These are phyloP conservation scores for Bufotes viridis DNA, from an alignment of 2,797 vertebrate species.

Conservation along the genomic window DNA sequence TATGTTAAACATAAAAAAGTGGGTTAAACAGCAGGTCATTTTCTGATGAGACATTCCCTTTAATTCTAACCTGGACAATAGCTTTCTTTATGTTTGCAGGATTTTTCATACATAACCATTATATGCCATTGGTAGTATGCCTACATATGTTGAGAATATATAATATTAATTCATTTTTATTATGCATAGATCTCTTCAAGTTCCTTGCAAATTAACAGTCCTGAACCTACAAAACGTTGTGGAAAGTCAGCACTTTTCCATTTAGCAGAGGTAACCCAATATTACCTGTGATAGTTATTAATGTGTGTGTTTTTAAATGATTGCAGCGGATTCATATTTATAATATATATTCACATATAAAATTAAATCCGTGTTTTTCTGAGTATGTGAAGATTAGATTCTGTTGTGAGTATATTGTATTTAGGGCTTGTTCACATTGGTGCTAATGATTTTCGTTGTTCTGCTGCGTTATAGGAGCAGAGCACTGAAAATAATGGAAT, in stretches of 20 bases:
- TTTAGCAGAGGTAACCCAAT: conserved; percentile 87
- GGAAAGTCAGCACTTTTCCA: conserved; percentile 93
- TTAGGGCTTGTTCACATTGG: too few species aligned
- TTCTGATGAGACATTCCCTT: too few species aligned
- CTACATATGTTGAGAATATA: background rate
- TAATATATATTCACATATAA: too few species aligned
- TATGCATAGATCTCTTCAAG: conserved; percentile 81
- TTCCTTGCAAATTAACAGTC: conserved; percentile 77
- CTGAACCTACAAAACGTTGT: conserved; percentile 86
- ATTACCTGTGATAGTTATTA: background rate
- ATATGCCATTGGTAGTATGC: background rate
- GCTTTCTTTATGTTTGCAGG: background rate
- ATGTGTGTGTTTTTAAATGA: background rate
- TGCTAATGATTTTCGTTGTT: too few species aligned
- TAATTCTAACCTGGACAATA: too few species aligned
- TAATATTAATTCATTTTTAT: conserved; percentile 61
- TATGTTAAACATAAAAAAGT: too few species aligned
- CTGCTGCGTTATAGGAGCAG: too few species aligned
- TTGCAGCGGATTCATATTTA: too few species aligned
- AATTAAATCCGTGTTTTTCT: background rate
- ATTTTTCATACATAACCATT: background rate
- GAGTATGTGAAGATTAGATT: background rate
- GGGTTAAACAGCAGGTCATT: too few species aligned
- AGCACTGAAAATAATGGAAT: too few species aligned
- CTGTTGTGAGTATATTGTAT: too few species aligned